A percentile compares a stretch with the other conserved stretches of the same genome.
Evolutionary conservation across 2,888 invertebrate genomes (phyloP).

Genomic region (Drosophila formosana): DNA sequence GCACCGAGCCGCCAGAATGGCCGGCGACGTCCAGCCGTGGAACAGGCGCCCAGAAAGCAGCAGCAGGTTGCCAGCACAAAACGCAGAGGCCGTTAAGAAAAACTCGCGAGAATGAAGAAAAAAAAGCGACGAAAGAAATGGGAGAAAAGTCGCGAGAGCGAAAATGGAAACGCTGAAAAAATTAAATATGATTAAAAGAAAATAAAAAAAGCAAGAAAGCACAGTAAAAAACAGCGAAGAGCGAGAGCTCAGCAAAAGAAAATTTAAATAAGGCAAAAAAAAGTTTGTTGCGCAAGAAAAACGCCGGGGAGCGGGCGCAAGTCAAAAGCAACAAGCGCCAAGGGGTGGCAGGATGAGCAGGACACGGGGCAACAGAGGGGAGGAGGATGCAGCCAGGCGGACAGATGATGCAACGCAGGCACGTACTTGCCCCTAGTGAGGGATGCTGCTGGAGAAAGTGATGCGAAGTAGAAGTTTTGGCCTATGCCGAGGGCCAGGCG

Average conservation of each 20-base stretch:
- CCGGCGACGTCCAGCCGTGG: slow-evolving; percentile 72
- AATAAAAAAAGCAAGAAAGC: slow-evolving; percentile 55
- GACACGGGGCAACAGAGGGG: not conserved
- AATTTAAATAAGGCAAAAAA: slow-evolving; percentile 64
- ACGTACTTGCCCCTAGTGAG: slow-evolving; percentile 41
- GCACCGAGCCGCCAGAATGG: slow-evolving; percentile 48
- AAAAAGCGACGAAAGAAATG: slow-evolving; percentile 35
- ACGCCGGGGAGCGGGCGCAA: slow-evolving; percentile 49
- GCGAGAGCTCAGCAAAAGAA: slow-evolving; percentile 48
- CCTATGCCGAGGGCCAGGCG: slow-evolving; percentile 27
- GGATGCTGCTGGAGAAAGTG: not conserved
- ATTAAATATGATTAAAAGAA: slow-evolving; percentile 79
- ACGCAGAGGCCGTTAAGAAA: slow-evolving; percentile 44
- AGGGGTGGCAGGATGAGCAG: slow-evolving; percentile 30
- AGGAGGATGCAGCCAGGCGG: slow-evolving; percentile 40
- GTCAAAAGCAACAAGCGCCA: slow-evolving; percentile 72
- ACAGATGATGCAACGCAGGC: slow-evolving; percentile 68
- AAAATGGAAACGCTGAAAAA: slow-evolving; percentile 71
- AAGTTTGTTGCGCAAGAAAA: slow-evolving; percentile 63
- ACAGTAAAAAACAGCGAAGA: slow-evolving; percentile 35
- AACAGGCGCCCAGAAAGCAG: slow-evolving; percentile 73
- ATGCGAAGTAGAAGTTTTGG: slow-evolving; percentile 45
- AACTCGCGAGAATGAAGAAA: slow-evolving; percentile 37
- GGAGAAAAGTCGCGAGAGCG: slow-evolving; percentile 50
- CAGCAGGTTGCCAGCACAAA: slow-evolving; percentile 48